These are phyloP conservation scores for Polypedilum vanderplanki DNA, from an alignment of 1,140 invertebrate species.

Conservation along the genomic window DNA sequence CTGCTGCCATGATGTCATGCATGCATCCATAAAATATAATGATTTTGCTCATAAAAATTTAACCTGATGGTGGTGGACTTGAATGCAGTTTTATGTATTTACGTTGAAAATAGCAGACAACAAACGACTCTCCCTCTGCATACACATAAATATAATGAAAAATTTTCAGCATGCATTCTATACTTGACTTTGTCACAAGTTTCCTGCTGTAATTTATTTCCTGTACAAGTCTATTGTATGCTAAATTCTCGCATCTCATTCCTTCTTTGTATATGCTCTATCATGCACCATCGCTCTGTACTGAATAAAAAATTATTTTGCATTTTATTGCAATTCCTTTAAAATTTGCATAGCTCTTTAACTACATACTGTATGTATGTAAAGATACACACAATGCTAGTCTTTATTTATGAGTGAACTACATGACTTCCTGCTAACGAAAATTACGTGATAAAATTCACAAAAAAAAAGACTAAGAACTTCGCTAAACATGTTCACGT, in stretches of 20 bases:
- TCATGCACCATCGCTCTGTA: background rate
- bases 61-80: too few relatives aligned
- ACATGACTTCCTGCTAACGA: background rate
- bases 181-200: background rate
- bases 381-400: too few relatives aligned
- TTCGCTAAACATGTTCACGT: background rate
- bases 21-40: too few relatives aligned
- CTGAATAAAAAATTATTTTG: background rate
- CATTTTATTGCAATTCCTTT: constrained; percentile 8
- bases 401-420: background rate
- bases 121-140: too few relatives aligned
- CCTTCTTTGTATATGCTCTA: background rate
- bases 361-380: background rate
- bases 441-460: constrained; percentile 14
- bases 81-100: too few relatives aligned
- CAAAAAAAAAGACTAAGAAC: too few relatives aligned
- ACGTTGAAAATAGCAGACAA: too few relatives aligned
- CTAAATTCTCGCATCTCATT: background rate
- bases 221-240: background rate
- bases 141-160: too few relatives aligned
- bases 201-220: constrained; percentile 5
- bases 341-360: background rate
- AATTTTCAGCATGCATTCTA: background rate
- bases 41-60: too few relatives aligned
- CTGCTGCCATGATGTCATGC: too few relatives aligned